Evolutionary conservation across 2,797 vertebrate genomes (phyloP).

Genomic region (Botia kubotai): DNA sequence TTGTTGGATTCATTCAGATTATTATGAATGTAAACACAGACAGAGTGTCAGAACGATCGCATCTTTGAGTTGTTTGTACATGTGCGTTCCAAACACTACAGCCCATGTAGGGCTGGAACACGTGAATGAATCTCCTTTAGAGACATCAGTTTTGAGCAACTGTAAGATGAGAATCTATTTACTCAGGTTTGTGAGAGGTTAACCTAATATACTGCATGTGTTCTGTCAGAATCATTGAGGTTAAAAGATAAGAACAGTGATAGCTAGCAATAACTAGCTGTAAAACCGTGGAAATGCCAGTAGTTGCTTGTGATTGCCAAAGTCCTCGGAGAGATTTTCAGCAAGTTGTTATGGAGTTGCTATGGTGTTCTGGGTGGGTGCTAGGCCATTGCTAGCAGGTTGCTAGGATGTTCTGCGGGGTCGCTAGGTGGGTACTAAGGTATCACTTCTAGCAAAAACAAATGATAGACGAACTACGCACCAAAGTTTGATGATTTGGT

Average conservation of each 20-base stretch:
- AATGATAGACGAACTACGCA: not conserved
- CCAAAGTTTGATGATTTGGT: not conserved
- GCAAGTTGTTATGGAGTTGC: too few species aligned
- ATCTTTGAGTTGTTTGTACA: slow-evolving; percentile 33
- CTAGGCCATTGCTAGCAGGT: not conserved
- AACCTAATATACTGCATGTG: not conserved
- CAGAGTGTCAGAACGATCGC: not conserved
- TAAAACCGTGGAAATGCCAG: too few species aligned
- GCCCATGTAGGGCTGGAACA: not conserved
- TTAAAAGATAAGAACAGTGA: not conserved
- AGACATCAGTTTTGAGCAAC: not conserved
- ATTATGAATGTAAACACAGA: slow-evolving; percentile 44
- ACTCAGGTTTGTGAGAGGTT: not conserved
- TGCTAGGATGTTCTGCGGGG: not conserved
- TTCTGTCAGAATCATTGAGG: not conserved
- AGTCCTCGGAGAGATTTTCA: too few species aligned
- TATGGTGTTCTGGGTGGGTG: not conserved
- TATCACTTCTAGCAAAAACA: not conserved
- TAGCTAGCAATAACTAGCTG: too few species aligned
- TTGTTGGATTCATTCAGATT: slow-evolving; percentile 30
- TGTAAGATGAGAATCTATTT: not conserved
- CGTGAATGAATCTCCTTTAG: not conserved
- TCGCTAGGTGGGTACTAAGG: not conserved
- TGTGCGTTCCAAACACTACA: slow-evolving; percentile 23
- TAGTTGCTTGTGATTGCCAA: too few species aligned